phyloP scores from a whole-genome alignment of 2,888 invertebrate genomes.

The Thymelicus sylvestris region DNA sequence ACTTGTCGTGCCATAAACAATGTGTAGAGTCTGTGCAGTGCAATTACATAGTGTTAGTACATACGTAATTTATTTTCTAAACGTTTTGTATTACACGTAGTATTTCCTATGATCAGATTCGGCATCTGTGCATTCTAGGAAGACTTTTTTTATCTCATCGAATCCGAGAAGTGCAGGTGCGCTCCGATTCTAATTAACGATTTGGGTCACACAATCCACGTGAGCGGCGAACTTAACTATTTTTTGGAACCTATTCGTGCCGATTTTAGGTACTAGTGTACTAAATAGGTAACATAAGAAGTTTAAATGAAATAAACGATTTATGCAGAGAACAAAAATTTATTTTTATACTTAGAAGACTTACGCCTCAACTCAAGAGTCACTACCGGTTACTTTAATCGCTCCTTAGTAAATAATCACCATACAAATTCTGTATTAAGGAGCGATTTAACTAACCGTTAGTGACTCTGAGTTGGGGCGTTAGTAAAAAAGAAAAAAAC shows the following conservation, averaged over 20 bases:
- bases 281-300: too few species aligned
- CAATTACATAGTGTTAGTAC: not conserved
- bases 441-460: too few species aligned
- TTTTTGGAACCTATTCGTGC: not conserved
- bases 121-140: slow-evolving; percentile 18
- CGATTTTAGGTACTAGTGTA: not conserved
- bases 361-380: too few species aligned
- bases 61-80: slow-evolving; percentile 9
- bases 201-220: slow-evolving; percentile 26
- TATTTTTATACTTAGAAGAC: too few species aligned
- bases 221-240: slow-evolving; percentile 11
- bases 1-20: slow-evolving; percentile 30
- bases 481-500: not conserved
- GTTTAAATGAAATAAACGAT: too few species aligned
- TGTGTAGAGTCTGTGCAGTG: not conserved
- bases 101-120: slow-evolving; percentile 1
- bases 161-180: slow-evolving; percentile 27
- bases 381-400: too few species aligned
- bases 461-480: too few species aligned
- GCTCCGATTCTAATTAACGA: slow-evolving; percentile 26
- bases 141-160: slow-evolving; percentile 26
- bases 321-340: too few species aligned
- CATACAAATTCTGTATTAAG: too few species aligned
- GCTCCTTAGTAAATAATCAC: too few species aligned
- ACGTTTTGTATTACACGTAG: not conserved